These are phyloP conservation scores for Amaurobius ferox DNA, from an alignment of 2,888 invertebrate species.

Conservation along the genomic window DNA sequence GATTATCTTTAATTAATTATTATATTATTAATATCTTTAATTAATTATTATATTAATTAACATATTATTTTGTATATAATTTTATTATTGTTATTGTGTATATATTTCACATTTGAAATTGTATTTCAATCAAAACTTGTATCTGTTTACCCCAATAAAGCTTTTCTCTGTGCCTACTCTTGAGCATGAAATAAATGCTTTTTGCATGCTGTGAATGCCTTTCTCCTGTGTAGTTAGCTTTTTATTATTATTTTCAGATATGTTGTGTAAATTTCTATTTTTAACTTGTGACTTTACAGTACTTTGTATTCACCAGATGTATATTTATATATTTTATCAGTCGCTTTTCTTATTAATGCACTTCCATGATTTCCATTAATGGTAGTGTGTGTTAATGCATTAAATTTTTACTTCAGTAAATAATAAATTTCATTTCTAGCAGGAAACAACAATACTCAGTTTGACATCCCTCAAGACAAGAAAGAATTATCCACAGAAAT, in stretches of 20 bases:
- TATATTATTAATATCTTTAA: too few species aligned
- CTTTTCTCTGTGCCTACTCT: conserved; percentile 19
- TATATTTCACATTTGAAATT: too few species aligned
- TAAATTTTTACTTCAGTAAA: conserved; percentile 41
- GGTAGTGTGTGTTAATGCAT: conserved; percentile 51
- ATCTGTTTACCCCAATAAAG: neutral
- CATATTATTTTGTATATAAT: too few species aligned
- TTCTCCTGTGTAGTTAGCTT: too few species aligned
- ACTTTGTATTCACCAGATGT: conserved; percentile 48
- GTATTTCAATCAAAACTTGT: too few species aligned
- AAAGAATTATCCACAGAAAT: conserved; percentile 71
- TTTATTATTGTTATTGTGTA: too few species aligned
- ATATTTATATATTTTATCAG: conserved; percentile 24
- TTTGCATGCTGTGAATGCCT: neutral
- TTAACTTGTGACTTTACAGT: neutral
- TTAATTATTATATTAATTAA: too few species aligned
- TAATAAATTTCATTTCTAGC: conserved; percentile 72
- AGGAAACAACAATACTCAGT: conserved; percentile 72
- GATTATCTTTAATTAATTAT: too few species aligned
- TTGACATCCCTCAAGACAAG: conserved; percentile 70
- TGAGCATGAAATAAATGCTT: conserved; percentile 1
- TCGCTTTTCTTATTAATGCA: conserved; percentile 5
- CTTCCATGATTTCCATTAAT: conserved; percentile 41
- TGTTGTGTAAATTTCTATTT: too few species aligned
- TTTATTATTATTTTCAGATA: too few species aligned